These are phyloP conservation scores for Elephantulus edwardii DNA, from an alignment of 2,113 vertebrate species.

Conservation along the genomic window DNA sequence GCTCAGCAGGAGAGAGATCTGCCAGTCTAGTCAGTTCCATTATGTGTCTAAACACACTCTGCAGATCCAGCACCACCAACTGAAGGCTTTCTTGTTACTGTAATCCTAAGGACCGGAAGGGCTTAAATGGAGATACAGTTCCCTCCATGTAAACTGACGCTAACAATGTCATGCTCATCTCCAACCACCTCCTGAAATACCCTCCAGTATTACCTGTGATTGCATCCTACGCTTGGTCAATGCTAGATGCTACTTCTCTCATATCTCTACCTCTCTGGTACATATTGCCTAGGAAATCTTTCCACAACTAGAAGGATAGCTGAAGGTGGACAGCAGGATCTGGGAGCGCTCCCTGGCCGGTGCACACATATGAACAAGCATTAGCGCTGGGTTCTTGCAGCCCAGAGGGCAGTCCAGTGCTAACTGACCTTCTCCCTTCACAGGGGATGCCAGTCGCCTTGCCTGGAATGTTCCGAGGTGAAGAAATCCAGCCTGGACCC, in stretches of 20 bases:
- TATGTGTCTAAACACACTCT: too few relatives aligned
- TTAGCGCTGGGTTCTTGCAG: too few relatives aligned
- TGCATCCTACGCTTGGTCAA: not conserved
- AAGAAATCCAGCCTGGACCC: conserved; percentile 75
- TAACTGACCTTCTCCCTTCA: conserved; percentile 22
- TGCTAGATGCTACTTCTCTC: not conserved
- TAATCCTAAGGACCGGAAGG: not conserved
- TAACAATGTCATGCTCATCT: not conserved
- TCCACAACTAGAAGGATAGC: not conserved
- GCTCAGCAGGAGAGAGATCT: too few relatives aligned
- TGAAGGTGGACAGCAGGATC: not conserved
- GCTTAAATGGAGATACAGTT: not conserved
- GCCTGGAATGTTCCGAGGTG: conserved; percentile 80
- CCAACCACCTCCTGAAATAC: too few relatives aligned
- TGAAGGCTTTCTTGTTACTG: not conserved
- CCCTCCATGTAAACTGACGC: not conserved
- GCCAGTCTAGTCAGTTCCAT: too few relatives aligned
- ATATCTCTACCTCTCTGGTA: not conserved
- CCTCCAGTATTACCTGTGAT: too few relatives aligned
- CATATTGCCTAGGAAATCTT: not conserved
- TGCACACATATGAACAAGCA: too few relatives aligned
- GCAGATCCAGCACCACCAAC: not conserved
- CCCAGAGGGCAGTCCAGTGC: not conserved
- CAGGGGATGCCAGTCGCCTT: conserved; percentile 85
- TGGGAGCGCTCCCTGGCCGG: not conserved